A percentile compares a stretch with the other conserved stretches of the same genome.
Evolutionary conservation across 2,888 invertebrate species (phyloP).

Genomic region (Lithophane ornitopus): DNA sequence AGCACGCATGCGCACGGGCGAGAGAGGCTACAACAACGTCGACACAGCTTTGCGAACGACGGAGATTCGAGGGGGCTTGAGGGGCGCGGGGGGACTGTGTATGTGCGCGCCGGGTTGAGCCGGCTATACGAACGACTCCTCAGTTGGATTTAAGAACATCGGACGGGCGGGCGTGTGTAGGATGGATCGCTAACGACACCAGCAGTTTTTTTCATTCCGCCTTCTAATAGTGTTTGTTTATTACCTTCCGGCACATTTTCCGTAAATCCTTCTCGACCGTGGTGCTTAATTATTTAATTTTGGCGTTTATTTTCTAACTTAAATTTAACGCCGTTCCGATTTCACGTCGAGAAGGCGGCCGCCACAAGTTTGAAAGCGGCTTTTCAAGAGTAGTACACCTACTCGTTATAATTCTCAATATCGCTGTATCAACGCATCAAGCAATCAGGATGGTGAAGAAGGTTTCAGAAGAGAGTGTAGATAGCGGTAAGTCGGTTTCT

Average conservation of each 20-base stretch:
- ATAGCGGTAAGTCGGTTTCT: constrained; percentile 86
- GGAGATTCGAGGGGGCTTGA: constrained; percentile 72
- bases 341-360: constrained; percentile 90
- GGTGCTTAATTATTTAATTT: constrained; percentile 86
- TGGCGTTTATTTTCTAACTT: constrained; percentile 82
- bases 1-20: constrained; percentile 86
- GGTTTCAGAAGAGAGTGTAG: constrained; percentile 90
- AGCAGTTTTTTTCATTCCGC: constrained; percentile 92
- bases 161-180: constrained; percentile 90
- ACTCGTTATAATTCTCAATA: constrained; percentile 85
- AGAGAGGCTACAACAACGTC: constrained; percentile 83
- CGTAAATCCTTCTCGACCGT: constrained; percentile 88
- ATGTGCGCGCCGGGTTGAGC: constrained; percentile 77
- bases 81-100: constrained; percentile 70
- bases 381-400: constrained; percentile 89
- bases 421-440: constrained; percentile 85
- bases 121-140: constrained; percentile 77
- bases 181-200: constrained; percentile 90
- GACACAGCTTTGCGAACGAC: constrained; percentile 70
- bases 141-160: constrained; percentile 91
- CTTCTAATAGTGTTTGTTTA: constrained; percentile 90
- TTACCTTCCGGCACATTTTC: constrained; percentile 87
- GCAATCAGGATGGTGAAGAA: constrained; percentile 90
- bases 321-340: constrained; percentile 86
- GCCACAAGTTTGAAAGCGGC: constrained; percentile 90